Conservation (phyloP, 2,797 vertebrate genomes). For the Enoplosus armatus region DNA sequence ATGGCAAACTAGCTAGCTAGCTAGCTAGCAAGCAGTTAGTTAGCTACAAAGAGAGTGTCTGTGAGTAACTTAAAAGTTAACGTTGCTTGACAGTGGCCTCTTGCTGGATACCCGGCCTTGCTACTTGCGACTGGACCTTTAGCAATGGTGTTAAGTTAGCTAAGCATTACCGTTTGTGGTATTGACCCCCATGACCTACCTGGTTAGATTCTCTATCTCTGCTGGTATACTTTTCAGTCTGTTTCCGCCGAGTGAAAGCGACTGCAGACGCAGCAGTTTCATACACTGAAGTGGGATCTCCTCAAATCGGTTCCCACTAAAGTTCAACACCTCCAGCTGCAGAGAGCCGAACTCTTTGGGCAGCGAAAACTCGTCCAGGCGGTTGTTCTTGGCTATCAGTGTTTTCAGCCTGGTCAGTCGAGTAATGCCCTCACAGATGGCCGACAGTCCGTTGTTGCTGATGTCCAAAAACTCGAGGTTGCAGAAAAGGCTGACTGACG, state of each 20-base stretch:
- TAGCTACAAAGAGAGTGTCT: neutral
- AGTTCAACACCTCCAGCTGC: conserved; percentile 92
- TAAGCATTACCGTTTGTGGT: neutral
- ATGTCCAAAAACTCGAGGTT: conserved; percentile 93
- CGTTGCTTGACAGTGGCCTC: neutral
- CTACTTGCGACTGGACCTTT: neutral
- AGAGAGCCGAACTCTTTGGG: conserved; percentile 92
- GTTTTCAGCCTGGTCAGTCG: conserved; percentile 87
- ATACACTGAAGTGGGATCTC: conserved; percentile 90
- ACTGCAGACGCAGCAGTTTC: conserved; percentile 89
- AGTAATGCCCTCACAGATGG: conserved; percentile 88
- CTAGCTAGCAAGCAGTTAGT: neutral
- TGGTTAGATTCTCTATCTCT: conserved; percentile 92
- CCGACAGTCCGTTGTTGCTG: conserved; percentile 90
- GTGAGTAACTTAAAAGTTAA: neutral
- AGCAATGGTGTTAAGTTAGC: neutral
- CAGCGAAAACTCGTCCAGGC: conserved; percentile 90
- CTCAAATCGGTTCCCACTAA: conserved; percentile 95
- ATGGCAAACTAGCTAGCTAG: neutral
- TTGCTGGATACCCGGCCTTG: neutral
- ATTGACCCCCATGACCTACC: conserved; percentile 80
- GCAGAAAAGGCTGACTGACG: conserved; percentile 85
- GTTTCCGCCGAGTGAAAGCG: conserved; percentile 96
- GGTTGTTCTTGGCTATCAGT: conserved; percentile 96
- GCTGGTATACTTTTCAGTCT: conserved; percentile 91